Base-by-base conservation (phyloP, 2,888 invertebrate genomes). In the Punctoribates punctum region DNA sequence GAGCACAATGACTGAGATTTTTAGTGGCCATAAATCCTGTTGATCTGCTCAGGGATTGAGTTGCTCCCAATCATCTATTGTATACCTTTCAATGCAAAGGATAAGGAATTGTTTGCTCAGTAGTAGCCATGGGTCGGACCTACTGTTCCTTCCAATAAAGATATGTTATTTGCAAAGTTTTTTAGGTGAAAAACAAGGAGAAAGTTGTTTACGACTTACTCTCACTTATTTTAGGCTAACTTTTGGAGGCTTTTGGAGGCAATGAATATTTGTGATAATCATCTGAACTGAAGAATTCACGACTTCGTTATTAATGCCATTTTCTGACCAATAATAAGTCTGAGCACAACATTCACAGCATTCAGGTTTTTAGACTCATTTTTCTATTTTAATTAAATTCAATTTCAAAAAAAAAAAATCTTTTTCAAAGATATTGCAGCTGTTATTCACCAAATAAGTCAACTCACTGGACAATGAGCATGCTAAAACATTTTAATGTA, bases 171-270 rank as follows among this genome's bases (percentile, higher is more conserved):
- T 57, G 65, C 20, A 17, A 1, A 65, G n/a, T 65, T 60, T 65
- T 65, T 65, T 65, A 65, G 34, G 17, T 17, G 74, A 57, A 57
- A 57, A 57, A 20, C n/a, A n/a, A 62, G n/a, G 62, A 46, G 62
- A 65, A 65, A 65, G 60, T 74, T 46, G 51, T 54, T 73, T 73
- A 73, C 54, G 23, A 54, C 51, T 73, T 57, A 51, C 57, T 57
- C 73, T 73, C 54, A 51, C 51, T 54, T 73, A 17, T 27, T 54
- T 73, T 57, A 25, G 25, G 20, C 25, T 20, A 57, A 57, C 57
- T 11, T 42, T 42, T 42, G 9, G 13, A 42, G 13, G 42, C 57
- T 11, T 42, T 42, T 42, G 9, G 13, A 42, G 13, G 42, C 13
- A 42, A 42, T 42, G 42, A 42, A 42, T 42, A 9, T 42, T 42